Conservation (phyloP, 1,140 invertebrate genomes). For the Bombus pascuorum region DNA sequence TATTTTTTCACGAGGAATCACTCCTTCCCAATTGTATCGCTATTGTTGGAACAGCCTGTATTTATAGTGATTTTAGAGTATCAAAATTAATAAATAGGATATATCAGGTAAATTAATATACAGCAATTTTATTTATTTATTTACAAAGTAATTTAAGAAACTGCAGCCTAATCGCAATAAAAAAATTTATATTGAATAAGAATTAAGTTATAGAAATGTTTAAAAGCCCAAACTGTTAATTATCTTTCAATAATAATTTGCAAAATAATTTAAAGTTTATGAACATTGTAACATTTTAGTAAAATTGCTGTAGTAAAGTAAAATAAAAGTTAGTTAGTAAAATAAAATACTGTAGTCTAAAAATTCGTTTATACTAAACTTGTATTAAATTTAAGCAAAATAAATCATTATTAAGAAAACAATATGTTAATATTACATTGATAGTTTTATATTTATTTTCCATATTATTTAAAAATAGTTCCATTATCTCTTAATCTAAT, state of each 20-base stretch:
- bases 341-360: not conserved
- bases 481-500: no score
- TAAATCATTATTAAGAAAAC: not conserved
- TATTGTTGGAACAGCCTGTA: not conserved
- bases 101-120: not conserved
- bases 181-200: not conserved
- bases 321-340: no score
- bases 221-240: not conserved
- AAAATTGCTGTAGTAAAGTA: no score
- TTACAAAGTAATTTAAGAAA: not conserved
- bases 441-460: not conserved
- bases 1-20: no score
- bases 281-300: not conserved
- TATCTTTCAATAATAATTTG: not conserved
- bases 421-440: not conserved
- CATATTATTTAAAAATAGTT: not conserved
- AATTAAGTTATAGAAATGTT: not conserved
- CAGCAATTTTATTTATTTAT: not conserved
- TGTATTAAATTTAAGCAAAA: not conserved
- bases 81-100: not conserved
- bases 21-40: no score
- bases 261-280: not conserved
- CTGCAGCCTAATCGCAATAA: not conserved
- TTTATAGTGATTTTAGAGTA: not conserved
- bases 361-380: not conserved